Percentiles rank a stretch among this genome's conserved stretches.
phyloP scores from a whole-genome alignment of 2,113 vertebrate species.

The Platichthys flesus region DNA sequence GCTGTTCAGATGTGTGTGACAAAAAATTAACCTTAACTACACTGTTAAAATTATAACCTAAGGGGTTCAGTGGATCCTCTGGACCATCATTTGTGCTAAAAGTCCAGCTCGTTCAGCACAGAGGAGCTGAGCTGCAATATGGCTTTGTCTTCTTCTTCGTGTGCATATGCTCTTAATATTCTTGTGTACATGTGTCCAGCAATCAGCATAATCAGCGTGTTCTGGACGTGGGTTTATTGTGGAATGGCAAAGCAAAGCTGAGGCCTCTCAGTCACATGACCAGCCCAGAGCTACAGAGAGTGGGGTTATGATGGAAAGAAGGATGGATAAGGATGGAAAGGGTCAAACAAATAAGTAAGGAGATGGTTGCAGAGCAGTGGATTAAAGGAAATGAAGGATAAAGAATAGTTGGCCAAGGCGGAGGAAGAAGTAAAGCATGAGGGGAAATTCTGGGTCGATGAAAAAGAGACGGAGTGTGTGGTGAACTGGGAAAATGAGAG shows the following conservation, averaged over 20 bases:
- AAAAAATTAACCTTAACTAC: too few species aligned
- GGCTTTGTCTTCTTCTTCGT: not conserved
- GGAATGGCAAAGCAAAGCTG: slow-evolving; percentile 38
- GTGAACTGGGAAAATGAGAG: not conserved
- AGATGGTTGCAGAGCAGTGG: too few species aligned
- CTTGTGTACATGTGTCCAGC: slow-evolving; percentile 18
- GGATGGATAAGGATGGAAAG: not conserved
- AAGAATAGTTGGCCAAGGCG: not conserved
- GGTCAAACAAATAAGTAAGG: too few species aligned
- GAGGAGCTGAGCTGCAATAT: slow-evolving; percentile 9
- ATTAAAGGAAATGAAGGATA: not conserved
- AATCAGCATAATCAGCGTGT: slow-evolving; percentile 16
- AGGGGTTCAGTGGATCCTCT: too few species aligned
- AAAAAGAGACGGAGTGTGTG: slow-evolving; percentile 2
- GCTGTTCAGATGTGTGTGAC: too few species aligned
- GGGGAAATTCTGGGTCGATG: not conserved
- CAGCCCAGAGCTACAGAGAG: slow-evolving; percentile 12
- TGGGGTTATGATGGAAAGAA: not conserved
- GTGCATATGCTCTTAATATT: slow-evolving; percentile 11
- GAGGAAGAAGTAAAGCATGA: not conserved
- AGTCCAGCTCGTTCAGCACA: not conserved
- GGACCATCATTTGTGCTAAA: too few species aligned
- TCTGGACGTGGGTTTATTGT: slow-evolving; percentile 16
- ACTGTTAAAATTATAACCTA: too few species aligned
- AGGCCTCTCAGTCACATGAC: slow-evolving; percentile 41